Evolutionary conservation across 2,113 vertebrate species (phyloP).

Genomic region (Oceanites oceanicus): DNA sequence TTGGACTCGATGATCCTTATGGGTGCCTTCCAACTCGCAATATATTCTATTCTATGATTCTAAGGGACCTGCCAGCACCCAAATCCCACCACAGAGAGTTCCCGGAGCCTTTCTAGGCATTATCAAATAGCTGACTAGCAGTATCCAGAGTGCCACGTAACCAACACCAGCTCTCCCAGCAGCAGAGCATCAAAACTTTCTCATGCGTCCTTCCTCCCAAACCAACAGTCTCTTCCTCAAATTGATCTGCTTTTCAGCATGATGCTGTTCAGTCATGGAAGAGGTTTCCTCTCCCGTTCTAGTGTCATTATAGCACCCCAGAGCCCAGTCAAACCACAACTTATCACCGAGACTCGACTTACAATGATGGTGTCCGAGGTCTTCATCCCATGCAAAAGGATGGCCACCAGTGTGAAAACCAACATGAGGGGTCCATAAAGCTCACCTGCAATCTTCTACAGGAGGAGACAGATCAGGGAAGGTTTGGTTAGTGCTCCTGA

Average conservation of each 20-base stretch:
- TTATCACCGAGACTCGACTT: constrained; percentile 34
- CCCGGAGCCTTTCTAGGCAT: not conserved
- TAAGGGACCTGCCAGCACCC: not conserved
- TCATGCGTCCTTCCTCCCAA: not conserved
- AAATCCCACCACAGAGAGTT: not conserved
- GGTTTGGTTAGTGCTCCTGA: not conserved
- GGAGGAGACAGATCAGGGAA: not conserved
- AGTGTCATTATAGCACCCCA: not conserved
- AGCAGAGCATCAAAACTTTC: not conserved
- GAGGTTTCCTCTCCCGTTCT: not conserved
- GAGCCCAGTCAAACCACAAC: not conserved
- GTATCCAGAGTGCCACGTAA: not conserved
- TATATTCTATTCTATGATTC: not conserved
- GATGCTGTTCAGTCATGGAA: not conserved
- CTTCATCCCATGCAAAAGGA: constrained; percentile 98
- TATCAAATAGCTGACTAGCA: not conserved
- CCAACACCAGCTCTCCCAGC: not conserved
- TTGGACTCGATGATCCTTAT: not conserved
- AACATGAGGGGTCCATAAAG: constrained; percentile 97
- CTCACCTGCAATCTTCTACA: constrained; percentile 94
- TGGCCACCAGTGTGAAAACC: constrained; percentile 96
- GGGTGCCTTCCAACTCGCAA: not conserved
- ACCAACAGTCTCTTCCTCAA: not conserved
- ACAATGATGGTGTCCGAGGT: constrained; percentile 96
- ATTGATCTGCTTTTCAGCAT: not conserved